These are phyloP conservation scores for Catharus ustulatus DNA, from an alignment of 2,797 vertebrate species.

Conservation along the genomic window DNA sequence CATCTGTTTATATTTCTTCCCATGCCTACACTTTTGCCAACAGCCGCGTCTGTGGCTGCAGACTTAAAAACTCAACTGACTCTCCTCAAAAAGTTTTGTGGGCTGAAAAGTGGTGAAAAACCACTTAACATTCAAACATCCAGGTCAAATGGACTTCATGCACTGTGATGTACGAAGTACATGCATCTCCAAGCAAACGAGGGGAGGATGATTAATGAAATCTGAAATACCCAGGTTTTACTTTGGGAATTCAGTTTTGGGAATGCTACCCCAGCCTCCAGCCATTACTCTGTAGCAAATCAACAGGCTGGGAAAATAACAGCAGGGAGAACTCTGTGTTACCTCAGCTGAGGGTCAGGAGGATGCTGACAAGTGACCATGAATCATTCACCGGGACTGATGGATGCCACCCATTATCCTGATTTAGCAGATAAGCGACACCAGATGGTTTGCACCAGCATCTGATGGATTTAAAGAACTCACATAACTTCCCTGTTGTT, in stretches of 20 bases:
- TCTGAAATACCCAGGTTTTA: not conserved
- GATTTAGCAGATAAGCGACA: constrained; percentile 35
- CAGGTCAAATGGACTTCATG: not conserved
- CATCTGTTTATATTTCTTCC: constrained; percentile 49
- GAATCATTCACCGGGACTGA: constrained; percentile 35
- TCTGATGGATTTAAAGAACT: constrained; percentile 7
- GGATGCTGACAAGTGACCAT: not conserved
- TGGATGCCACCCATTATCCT: constrained; percentile 31
- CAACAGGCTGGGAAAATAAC: not conserved
- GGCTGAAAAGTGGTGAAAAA: not conserved
- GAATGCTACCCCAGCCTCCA: not conserved
- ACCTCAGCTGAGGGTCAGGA: constrained; percentile 8
- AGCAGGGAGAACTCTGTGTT: not conserved
- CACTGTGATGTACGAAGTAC: fast-evolving
- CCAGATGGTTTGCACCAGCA: constrained; percentile 39
- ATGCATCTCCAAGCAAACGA: not conserved
- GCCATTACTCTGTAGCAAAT: not conserved
- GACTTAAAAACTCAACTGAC: not conserved
- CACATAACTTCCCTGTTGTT: not conserved
- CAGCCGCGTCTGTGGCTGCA: not conserved
- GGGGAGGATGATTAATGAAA: not conserved
- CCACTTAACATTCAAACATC: not conserved
- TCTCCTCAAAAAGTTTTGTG: not conserved
- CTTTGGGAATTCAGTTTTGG: not conserved
- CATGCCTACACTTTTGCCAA: constrained; percentile 8